Evolutionary conservation across 2,113 vertebrate genomes (phyloP).

Genomic region (Neogobius melanostomus): DNA sequence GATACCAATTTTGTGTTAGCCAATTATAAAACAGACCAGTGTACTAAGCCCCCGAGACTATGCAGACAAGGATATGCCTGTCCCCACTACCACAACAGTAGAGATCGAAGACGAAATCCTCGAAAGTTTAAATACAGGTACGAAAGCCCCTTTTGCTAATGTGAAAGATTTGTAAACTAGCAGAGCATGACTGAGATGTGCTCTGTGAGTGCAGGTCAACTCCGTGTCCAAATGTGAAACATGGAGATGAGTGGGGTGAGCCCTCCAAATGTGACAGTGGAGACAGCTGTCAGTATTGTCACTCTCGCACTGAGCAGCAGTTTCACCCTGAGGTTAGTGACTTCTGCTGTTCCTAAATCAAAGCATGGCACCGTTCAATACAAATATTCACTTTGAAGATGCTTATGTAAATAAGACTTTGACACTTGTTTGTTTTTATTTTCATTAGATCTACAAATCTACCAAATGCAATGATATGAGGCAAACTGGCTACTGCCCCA

Average conservation of each 20-base stretch:
- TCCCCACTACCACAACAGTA: slow-evolving; percentile 90
- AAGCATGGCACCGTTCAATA: neutral
- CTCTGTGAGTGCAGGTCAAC: slow-evolving; percentile 79
- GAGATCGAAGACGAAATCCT: slow-evolving; percentile 88
- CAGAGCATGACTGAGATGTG: neutral
- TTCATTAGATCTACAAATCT: slow-evolving; percentile 89
- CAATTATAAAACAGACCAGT: slow-evolving; percentile 93
- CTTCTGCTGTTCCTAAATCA: neutral
- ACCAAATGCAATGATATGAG: slow-evolving; percentile 94
- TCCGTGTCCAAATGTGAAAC: slow-evolving; percentile 90
- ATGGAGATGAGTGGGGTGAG: slow-evolving; percentile 92
- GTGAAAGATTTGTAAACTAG: neutral
- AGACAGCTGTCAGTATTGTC: slow-evolving; percentile 89
- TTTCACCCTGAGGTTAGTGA: slow-evolving; percentile 89
- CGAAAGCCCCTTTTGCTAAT: neutral
- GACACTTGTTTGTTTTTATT: neutral
- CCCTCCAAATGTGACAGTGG: slow-evolving; percentile 88
- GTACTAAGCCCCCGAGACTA: slow-evolving; percentile 89
- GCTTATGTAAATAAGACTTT: neutral
- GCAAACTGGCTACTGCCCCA: slow-evolving; percentile 89
- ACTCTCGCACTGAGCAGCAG: slow-evolving; percentile 92
- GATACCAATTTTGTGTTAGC: slow-evolving; percentile 90
- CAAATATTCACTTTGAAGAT: too few relatives aligned
- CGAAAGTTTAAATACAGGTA: slow-evolving; percentile 91
- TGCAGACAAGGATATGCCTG: slow-evolving; percentile 94